Evolutionary conservation across 2,113 vertebrate genomes (phyloP).

Genomic region (Cyanoramphus novaezelandiae): DNA sequence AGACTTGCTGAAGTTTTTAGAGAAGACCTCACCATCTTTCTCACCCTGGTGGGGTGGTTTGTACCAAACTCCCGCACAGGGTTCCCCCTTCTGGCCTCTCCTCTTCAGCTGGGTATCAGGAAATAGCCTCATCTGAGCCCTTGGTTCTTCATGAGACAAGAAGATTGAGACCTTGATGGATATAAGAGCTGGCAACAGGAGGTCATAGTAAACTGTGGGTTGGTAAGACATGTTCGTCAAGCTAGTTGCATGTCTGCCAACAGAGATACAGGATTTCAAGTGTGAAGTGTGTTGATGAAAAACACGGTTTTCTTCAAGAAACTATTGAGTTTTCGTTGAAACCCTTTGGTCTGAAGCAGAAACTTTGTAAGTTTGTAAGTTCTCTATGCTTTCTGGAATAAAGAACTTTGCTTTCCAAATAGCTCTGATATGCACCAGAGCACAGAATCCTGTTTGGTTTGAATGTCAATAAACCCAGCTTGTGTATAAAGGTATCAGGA

Average conservation of each 20-base stretch:
- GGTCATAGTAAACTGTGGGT: neutral
- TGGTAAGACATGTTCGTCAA: neutral
- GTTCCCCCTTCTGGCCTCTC: neutral
- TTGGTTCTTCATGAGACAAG: neutral
- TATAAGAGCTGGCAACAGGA: neutral
- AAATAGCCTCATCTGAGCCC: neutral
- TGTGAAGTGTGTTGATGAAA: neutral
- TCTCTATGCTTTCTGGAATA: neutral
- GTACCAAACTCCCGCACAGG: accelerated
- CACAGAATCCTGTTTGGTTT: neutral
- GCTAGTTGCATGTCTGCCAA: neutral
- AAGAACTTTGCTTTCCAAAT: neutral
- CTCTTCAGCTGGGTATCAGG: neutral
- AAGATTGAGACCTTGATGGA: neutral
- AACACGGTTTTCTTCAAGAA: neutral
- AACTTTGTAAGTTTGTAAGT: neutral
- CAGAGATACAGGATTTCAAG: neutral
- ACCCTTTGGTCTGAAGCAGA: neutral
- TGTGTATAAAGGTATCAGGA: neutral
- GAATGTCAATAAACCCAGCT: neutral
- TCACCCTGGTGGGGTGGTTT: neutral
- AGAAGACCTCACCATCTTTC: neutral
- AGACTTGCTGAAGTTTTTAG: neutral
- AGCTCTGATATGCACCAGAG: neutral
- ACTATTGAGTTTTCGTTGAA: neutral